phyloP scores from a whole-genome alignment of 1,140 invertebrate genomes.

The Drosophila setifemur region DNA sequence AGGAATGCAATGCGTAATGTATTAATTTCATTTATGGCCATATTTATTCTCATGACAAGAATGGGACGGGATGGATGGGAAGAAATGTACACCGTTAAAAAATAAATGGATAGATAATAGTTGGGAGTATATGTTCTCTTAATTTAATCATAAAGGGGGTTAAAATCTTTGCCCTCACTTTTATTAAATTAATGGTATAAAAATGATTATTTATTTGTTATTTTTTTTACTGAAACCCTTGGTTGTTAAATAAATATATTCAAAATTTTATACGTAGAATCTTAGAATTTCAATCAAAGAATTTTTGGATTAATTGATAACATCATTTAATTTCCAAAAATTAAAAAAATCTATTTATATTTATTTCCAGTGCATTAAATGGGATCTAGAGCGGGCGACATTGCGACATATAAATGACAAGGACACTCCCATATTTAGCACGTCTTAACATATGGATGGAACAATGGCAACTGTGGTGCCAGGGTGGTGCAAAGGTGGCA shows the following conservation, averaged over 20 bases:
- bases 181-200: too few species aligned
- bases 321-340: too few species aligned
- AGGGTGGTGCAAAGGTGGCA: slow-evolving; percentile 36
- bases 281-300: too few species aligned
- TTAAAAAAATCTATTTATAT: not conserved
- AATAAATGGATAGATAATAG: not conserved
- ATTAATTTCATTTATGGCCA: slow-evolving; percentile 80
- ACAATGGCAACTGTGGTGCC: slow-evolving; percentile 70
- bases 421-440: slow-evolving; percentile 82
- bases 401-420: slow-evolving; percentile 82
- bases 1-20: slow-evolving; percentile 57
- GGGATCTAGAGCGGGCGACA: slow-evolving; percentile 43
- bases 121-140: too few species aligned
- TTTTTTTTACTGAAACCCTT: not conserved
- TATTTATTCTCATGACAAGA: slow-evolving; percentile 64
- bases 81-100: slow-evolving; percentile 7
- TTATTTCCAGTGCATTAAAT: slow-evolving; percentile 18
- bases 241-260: too few species aligned
- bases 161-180: too few species aligned
- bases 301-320: too few species aligned
- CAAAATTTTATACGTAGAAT: too few species aligned
- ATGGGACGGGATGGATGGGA: slow-evolving; percentile 28
- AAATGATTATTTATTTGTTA: too few species aligned
- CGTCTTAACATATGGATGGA: slow-evolving; percentile 52
- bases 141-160: too few species aligned